These are phyloP conservation scores for Drosophila cognata DNA, from an alignment of 2,888 invertebrate species.

Conservation along the genomic window DNA sequence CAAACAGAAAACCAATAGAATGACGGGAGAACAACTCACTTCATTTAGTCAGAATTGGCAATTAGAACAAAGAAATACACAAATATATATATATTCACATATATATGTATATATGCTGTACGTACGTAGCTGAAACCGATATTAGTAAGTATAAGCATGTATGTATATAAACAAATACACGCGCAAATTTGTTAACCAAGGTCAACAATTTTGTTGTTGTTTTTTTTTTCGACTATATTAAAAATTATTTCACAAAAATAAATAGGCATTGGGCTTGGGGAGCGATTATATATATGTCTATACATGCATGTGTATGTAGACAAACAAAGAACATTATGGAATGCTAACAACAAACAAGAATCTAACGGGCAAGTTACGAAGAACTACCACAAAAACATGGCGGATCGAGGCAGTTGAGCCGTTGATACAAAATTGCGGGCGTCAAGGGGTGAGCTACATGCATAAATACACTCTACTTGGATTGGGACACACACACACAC, in stretches of 20 bases:
- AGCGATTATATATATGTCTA: constrained; percentile 13
- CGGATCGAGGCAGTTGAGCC: constrained; percentile 40
- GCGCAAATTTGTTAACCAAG: constrained; percentile 71
- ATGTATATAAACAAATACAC: constrained; percentile 23
- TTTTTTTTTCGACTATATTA: constrained; percentile 5
- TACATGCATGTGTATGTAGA: constrained; percentile 22
- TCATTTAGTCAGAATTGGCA: constrained; percentile 60
- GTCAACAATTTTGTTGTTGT: constrained; percentile 58
- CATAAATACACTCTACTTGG: background rate
- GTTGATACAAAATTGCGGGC: constrained; percentile 11
- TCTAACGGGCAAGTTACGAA: constrained; percentile 19
- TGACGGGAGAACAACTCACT: constrained; percentile 57
- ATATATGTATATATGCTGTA: background rate
- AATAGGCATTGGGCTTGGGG: constrained; percentile 18
- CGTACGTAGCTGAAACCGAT: constrained; percentile 21
- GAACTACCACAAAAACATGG: constrained; percentile 53
- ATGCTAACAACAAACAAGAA: constrained; percentile 36
- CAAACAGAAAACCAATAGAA: constrained; percentile 39
- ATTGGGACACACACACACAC: background rate
- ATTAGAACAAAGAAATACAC: constrained; percentile 71
- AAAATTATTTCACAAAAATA: constrained; percentile 35
- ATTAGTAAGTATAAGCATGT: background rate
- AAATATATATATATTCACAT: constrained; percentile 17
- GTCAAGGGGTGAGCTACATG: background rate
- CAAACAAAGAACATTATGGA: constrained; percentile 40